Percentiles rank a stretch among this genome's conserved stretches.
Evolutionary conservation across 2,113 vertebrate genomes (phyloP).

Genomic region (Protomyctophum bolini): DNA sequence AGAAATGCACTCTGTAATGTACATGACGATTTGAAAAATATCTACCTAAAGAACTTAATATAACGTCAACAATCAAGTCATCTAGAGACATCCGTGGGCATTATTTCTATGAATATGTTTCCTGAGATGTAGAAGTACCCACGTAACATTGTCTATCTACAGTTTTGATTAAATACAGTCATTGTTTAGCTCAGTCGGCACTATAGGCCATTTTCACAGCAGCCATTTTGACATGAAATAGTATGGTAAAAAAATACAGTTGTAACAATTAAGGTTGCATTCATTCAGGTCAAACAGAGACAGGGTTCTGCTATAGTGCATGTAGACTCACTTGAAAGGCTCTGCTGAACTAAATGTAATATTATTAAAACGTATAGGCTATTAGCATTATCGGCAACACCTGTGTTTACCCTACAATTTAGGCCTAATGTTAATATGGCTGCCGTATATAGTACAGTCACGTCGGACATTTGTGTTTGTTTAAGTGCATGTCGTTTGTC

Average conservation of each 20-base stretch:
- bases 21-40: constrained; percentile 27
- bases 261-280: too few species aligned
- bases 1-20: constrained; percentile 17
- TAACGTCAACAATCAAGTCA: constrained; percentile 28
- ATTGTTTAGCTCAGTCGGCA: constrained; percentile 25
- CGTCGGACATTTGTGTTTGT: constrained; percentile 31
- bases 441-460: constrained; percentile 19
- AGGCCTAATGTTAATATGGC: too few species aligned
- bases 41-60: constrained; percentile 24
- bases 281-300: too few species aligned
- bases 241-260: too few species aligned
- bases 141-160: neutral
- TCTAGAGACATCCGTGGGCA: constrained; percentile 37
- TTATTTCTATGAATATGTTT: constrained; percentile 41
- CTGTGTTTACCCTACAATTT: too few species aligned
- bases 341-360: too few species aligned
- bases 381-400: neutral
- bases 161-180: constrained; percentile 13
- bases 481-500: constrained; percentile 69
- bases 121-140: constrained; percentile 9
- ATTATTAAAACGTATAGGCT: neutral
- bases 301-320: too few species aligned
- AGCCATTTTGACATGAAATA: too few species aligned
- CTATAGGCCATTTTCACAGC: neutral
- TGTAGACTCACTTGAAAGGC: too few species aligned